A percentile compares a stretch with the other conserved stretches of the same genome.
These are phyloP conservation scores for Acanthurus tractus DNA, from an alignment of 2,797 vertebrate species.

Conservation along the genomic window DNA sequence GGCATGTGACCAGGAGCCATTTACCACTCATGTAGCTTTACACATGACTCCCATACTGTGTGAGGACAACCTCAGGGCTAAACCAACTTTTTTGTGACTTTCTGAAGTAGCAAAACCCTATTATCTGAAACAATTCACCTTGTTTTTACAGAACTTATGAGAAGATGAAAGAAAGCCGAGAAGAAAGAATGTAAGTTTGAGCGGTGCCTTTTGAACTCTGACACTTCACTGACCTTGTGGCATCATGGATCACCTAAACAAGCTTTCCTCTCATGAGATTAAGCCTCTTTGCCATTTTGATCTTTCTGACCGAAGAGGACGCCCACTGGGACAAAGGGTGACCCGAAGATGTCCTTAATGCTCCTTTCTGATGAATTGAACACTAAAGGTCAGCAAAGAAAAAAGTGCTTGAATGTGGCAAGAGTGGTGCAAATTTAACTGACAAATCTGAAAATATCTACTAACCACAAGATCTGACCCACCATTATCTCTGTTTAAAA, in stretches of 20 bases:
- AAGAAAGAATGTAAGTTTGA: constrained; percentile 20
- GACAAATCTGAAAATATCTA: constrained; percentile 1
- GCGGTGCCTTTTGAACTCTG: constrained; percentile 56
- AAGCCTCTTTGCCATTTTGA: constrained; percentile 64
- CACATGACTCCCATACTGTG: constrained; percentile 3
- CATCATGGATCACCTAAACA: constrained; percentile 39
- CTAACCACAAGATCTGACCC: not conserved
- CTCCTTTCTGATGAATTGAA: constrained; percentile 44
- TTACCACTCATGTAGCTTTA: constrained; percentile 33
- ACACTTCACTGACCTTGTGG: constrained; percentile 46
- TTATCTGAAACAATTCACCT: constrained; percentile 9
- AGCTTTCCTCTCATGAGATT: constrained; percentile 58
- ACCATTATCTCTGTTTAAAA: not conserved
- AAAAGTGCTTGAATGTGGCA: constrained; percentile 17
- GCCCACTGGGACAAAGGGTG: constrained; percentile 53
- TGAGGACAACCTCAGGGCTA: constrained; percentile 20
- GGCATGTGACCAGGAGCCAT: constrained; percentile 39
- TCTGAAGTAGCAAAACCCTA: constrained; percentile 5
- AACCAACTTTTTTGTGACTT: not conserved
- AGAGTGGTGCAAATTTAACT: constrained; percentile 4
- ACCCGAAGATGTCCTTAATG: constrained; percentile 45
- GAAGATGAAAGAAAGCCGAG: not conserved
- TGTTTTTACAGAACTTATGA: constrained; percentile 6
- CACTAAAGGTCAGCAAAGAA: constrained; percentile 50
- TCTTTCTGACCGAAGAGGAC: constrained; percentile 47